Evolutionary conservation across 2,797 vertebrate genomes (phyloP), one percentile per base, ranked within the genome.

Genomic region (Etheostoma perlongum): DNA sequence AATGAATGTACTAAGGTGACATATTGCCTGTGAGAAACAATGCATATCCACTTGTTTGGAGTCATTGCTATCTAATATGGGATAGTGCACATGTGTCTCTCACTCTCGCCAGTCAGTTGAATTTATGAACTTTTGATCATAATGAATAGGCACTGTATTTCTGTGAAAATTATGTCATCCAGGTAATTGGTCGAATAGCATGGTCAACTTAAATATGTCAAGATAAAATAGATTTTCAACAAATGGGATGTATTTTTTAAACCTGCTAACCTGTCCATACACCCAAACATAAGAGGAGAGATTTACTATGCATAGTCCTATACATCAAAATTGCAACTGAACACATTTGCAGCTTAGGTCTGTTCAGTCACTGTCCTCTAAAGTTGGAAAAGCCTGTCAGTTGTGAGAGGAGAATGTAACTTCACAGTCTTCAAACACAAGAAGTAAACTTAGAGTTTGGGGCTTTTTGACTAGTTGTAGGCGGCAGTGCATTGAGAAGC

Each of bases 51-150:
- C 13, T 40, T 58, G 15, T 52, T 46, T 42, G 36, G 23, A 61
- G 58, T 46, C 40, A 48, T 44, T 58, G 55, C 55, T 23, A 27
- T 44, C 12, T 59, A 54, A 59, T 54, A 54, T 62, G 30, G 66
- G 57, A 64, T 54, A 21, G 16, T 51, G 42, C 21, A 55, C 49
- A 74, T 51, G 36, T 64, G 60, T 30, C 30, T 57, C 53, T 27
- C 44, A 60, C 63, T 74, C 51, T 33, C 6, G 27, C 59, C 13
- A 58, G 60, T 62, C 55, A 61, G 30, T 51, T n/a, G 40, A 47
- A 6, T 52, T 52, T 40, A 46, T 11, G 33, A 4, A 46, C 6
- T 18, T 21, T 55, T 55, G 13, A 42, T 57, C 44, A 14, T 46
- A 67, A 67, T 25, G 6, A 1, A 21, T 40, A 67, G 2, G 44